A percentile compares a stretch with the other conserved stretches of the same genome.
Evolutionary conservation across 2,888 invertebrate species (phyloP).

Genomic region (Entomobrya proxima): DNA sequence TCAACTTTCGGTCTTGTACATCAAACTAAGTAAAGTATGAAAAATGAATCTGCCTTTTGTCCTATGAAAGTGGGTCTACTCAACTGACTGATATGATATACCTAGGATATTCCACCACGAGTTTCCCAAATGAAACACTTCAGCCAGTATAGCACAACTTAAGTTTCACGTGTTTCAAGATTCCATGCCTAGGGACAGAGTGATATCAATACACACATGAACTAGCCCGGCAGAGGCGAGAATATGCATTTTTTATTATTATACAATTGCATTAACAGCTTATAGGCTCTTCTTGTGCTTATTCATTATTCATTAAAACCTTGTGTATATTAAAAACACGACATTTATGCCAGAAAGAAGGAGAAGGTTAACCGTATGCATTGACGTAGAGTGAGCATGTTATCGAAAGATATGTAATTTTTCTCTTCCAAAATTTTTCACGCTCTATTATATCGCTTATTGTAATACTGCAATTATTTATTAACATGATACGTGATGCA

Average conservation of each 20-base stretch:
- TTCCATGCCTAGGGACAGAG: too few species aligned
- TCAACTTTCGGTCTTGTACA: background rate
- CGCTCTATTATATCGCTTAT: too few species aligned
- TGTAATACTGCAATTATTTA: too few species aligned
- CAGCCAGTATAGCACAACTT: background rate
- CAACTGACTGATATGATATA: background rate
- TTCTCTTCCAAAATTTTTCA: too few species aligned
- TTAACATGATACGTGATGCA: too few species aligned
- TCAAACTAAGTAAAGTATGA: slow-evolving; percentile 15
- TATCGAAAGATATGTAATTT: too few species aligned
- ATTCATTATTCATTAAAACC: slow-evolving; percentile 5
- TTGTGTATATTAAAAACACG: slow-evolving; percentile 4
- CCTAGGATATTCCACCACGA: background rate
- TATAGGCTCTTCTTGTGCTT: background rate
- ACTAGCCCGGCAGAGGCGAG: too few species aligned
- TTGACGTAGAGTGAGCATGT: too few species aligned
- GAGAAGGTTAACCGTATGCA: background rate
- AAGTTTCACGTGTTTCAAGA: background rate
- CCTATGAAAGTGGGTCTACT: slow-evolving; percentile 5
- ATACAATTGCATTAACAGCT: slow-evolving; percentile 3
- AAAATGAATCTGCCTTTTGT: slow-evolving; percentile 18
- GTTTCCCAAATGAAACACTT: slow-evolving; percentile 12
- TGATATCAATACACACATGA: too few species aligned
- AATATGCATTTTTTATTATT: background rate
- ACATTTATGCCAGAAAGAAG: background rate